These are phyloP conservation scores for Patella caerulea DNA, from an alignment of 2,888 invertebrate genomes.

Conservation along the genomic window DNA sequence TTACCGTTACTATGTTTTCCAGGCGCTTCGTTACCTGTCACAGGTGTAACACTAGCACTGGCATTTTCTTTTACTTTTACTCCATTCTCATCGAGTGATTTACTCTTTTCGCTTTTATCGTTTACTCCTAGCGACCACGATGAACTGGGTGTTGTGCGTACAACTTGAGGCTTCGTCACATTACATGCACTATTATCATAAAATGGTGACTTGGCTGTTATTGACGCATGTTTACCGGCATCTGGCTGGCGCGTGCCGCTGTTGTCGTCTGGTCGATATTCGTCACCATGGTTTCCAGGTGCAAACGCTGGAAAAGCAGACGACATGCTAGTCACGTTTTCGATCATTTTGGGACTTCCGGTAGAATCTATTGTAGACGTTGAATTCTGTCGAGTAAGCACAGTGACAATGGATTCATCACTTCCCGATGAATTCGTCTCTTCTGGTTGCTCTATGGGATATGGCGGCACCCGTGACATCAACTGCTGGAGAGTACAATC, in stretches of 20 bases:
- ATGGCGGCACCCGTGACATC: background rate
- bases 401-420: constrained; percentile 51
- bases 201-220: background rate
- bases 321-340: background rate
- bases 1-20: background rate
- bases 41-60: background rate
- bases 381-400: constrained; percentile 36
- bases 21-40: background rate
- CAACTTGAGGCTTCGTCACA: background rate
- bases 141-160: background rate
- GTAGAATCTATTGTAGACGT: background rate
- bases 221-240: background rate
- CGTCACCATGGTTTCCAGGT: constrained; percentile 2
- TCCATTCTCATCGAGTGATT: background rate
- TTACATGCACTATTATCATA: background rate
- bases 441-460: constrained; percentile 3
- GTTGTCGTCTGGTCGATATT: background rate
- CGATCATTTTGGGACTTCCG: constrained; percentile 4
- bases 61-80: too few relatives aligned
- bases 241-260: background rate
- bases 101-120: background rate
- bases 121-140: background rate
- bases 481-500: constrained; percentile 9
- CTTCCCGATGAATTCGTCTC: constrained; percentile 30
- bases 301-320: constrained; percentile 6